phyloP scores from a whole-genome alignment of 2,113 vertebrate genomes.

The Hippocampus guttulatus region DNA sequence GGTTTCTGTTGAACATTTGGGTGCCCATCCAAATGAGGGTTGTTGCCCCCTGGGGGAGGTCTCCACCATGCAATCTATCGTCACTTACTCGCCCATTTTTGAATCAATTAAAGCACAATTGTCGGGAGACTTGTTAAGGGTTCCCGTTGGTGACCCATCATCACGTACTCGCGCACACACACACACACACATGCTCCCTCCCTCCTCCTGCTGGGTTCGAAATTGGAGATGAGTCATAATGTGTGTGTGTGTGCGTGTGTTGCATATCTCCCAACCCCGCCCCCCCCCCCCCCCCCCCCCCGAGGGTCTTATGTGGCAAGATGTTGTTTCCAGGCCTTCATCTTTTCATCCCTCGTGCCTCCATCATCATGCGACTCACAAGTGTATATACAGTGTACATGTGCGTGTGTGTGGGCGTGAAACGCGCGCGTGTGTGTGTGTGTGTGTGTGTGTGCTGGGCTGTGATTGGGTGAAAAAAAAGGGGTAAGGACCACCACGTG shows the following conservation, averaged over 20 bases:
- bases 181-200: background rate
- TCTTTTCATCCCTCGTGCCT: conserved; percentile 9
- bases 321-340: conserved; percentile 17
- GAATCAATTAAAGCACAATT: conserved; percentile 60
- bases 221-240: conserved; percentile 69
- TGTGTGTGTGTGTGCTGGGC: conserved; percentile 34
- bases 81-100: conserved; percentile 22
- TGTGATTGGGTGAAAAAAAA: conserved; percentile 58
- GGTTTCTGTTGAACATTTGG: background rate
- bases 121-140: conserved; percentile 60
- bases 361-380: conserved; percentile 14
- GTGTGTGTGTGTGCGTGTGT: conserved; percentile 53
- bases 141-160: conserved; percentile 48
- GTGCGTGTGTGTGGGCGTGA: conserved; percentile 37
- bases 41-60: background rate
- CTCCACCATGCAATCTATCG: background rate
- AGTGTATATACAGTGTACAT: conserved; percentile 31
- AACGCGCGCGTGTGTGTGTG: conserved; percentile 6
- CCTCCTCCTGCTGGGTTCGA: conserved; percentile 49
- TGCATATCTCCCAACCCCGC: conserved; percentile 30
- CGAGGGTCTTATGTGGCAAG: background rate
- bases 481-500: conserved; percentile 71
- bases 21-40: background rate
- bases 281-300: conserved; percentile 11
- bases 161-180: background rate